Evolutionary conservation across 2,113 vertebrate species (phyloP).

Genomic region (Lates calcarifer): DNA sequence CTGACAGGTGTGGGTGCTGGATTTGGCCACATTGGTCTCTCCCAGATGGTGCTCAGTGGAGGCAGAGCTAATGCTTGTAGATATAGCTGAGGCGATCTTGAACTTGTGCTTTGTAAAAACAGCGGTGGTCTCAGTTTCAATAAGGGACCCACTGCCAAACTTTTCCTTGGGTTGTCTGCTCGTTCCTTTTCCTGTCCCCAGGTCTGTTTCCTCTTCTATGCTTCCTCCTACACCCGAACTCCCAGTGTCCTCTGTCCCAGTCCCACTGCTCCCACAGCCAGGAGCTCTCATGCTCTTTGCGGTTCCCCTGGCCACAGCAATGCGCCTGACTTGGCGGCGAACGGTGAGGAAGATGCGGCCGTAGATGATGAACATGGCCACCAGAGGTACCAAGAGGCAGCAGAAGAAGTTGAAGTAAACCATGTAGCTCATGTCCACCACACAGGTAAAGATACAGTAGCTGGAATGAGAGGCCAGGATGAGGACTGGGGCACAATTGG

Average conservation of each 20-base stretch:
- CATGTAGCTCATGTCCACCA: conserved; percentile 65
- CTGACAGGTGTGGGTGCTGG: neutral
- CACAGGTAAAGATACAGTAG: conserved; percentile 70
- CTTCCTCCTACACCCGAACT: neutral
- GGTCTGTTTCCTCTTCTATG: neutral
- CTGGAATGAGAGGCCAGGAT: conserved; percentile 11
- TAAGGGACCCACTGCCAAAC: neutral
- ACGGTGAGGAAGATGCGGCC: conserved; percentile 57
- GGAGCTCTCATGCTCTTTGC: too few species aligned
- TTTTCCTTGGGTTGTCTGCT: neutral
- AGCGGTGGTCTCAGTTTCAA: neutral
- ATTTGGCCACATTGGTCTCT: neutral
- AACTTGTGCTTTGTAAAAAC: neutral
- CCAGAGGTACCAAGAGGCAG: conserved; percentile 59
- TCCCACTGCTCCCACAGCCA: neutral
- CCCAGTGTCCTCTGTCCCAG: neutral
- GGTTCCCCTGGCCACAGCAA: conserved; percentile 16
- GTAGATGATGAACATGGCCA: conserved; percentile 70
- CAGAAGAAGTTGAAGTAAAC: conserved; percentile 71
- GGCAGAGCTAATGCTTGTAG: neutral
- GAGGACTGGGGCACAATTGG: neutral
- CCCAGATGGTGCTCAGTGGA: neutral
- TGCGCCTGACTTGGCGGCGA: conserved; percentile 47
- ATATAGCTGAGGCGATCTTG: neutral
- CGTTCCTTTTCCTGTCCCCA: neutral